Evolutionary conservation across 2,797 vertebrate genomes (phyloP).

Genomic region (Alcedo quadribrachys): DNA sequence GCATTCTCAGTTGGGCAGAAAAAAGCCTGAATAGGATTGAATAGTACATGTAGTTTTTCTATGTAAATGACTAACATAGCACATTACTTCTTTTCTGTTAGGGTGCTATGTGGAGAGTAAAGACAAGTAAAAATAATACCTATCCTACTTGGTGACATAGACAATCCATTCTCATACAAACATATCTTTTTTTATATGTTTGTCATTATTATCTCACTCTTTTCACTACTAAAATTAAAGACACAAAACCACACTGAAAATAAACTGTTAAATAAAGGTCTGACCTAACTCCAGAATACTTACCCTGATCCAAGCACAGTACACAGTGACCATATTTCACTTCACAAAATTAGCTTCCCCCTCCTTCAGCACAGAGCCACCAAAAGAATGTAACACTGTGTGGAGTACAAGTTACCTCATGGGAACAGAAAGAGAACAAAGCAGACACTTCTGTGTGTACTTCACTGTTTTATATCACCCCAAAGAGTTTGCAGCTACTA

Average conservation of each 20-base stretch:
- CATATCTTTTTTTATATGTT: not conserved
- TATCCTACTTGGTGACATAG: not conserved
- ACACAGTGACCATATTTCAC: conserved; percentile 38
- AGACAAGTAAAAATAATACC: not conserved
- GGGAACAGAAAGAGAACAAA: conserved; percentile 56
- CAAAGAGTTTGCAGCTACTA: not conserved
- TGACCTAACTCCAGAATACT: not conserved
- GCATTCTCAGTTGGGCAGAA: not conserved
- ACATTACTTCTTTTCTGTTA: not conserved
- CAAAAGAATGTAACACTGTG: conserved; percentile 29
- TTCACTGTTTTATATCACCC: not conserved
- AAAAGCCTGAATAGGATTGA: not conserved
- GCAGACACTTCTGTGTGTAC: not conserved
- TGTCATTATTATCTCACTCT: not conserved
- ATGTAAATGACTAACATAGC: not conserved
- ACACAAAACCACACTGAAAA: not conserved
- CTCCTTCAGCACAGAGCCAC: not conserved
- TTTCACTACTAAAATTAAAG: not conserved
- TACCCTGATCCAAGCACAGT: not conserved
- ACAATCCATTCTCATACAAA: not conserved
- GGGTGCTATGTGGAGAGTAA: not conserved
- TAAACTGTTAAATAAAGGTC: not conserved
- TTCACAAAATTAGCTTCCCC: not conserved
- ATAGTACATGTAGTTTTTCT: not conserved
- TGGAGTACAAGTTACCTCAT: conserved; percentile 50